Evolutionary conservation across 2,797 vertebrate species (phyloP), one percentile per base, ranked within the genome.

Genomic region (Taenioides sp.): DNA sequence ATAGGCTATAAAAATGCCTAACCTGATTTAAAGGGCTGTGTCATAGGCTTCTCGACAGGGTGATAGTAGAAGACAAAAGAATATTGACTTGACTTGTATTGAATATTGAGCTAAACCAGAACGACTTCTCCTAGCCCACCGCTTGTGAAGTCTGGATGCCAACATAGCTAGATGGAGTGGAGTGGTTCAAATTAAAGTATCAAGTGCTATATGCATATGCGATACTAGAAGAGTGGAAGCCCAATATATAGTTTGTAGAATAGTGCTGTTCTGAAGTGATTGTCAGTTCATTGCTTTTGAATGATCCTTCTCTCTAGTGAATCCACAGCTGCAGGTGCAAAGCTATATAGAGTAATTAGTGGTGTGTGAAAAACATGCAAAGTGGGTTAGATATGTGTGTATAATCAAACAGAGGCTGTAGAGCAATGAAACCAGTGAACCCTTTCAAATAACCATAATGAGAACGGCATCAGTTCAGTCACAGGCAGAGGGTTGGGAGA

Each of bases 1-100:
- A 75, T 64, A 73, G 77, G 75, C 82, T 80, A 67, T 86, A 82
- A 90, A 90, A 85, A 84, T 66, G 85, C 69, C 81, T 58, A 2
- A 27, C 27, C 31, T 87, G 83, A 87, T 88, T 87, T 87, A 77
- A 25, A n/a, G 71, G 64, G 50, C 18, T 18, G 20, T 74, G 81
- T 81, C 66, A 79, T 67, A 60, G 65, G 54, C 68, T 76, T 67
- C 43, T n/a, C 2, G 65, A 20, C 62, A 65, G 52, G 5, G 23
- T 63, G 68, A 73, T 67, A 68, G 73, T 70, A 25, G 69, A 67
- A 68, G 69, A 72, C 59, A 40, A 25, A 47, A 43, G 49, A 72
- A 77, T 81, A 72, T 37, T 69, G 67, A 80, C 43, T 50, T 74
- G 10, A 27, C 11, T 59, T 17, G 16, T 61, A 34, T n/a, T 61